These are phyloP conservation scores for Noturus placidus DNA, from an alignment of 2,113 vertebrate genomes.

Conservation along the genomic window DNA sequence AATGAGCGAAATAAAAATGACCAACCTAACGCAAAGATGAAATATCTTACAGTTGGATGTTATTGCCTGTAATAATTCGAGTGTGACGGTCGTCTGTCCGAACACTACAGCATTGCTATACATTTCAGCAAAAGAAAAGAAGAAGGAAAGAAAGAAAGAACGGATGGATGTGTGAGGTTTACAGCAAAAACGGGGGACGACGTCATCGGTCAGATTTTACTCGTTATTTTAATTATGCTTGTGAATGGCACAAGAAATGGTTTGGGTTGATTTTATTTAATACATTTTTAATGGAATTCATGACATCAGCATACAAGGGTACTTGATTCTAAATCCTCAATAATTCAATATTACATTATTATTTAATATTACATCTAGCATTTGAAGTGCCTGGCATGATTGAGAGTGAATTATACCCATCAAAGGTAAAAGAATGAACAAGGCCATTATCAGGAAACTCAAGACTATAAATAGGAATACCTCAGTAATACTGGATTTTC, in stretches of 20 bases:
- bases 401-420: background rate
- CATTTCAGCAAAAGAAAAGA: constrained; percentile 52
- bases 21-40: constrained; percentile 59
- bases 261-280: background rate
- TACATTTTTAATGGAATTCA: background rate
- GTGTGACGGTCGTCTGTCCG: constrained; percentile 67
- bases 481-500: constrained; percentile 21
- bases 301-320: constrained; percentile 20
- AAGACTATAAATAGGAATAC: background rate
- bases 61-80: constrained; percentile 72
- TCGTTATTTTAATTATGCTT: constrained; percentile 4
- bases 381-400: constrained; percentile 3
- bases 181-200: constrained; percentile 42
- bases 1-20: constrained; percentile 41
- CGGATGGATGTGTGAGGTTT: constrained; percentile 40
- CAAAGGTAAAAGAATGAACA: background rate
- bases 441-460: constrained; percentile 1
- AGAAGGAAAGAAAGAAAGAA: constrained; percentile 52
- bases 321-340: background rate
- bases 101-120: constrained; percentile 61
- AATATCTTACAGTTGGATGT: constrained; percentile 80
- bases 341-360: constrained; percentile 3
- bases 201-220: background rate
- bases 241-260: constrained; percentile 12
- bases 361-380: background rate